A percentile compares a stretch with the other conserved stretches of the same genome.
Evolutionary conservation across 2,797 vertebrate genomes (phyloP).

Genomic region (Chloroceryle amazona): DNA sequence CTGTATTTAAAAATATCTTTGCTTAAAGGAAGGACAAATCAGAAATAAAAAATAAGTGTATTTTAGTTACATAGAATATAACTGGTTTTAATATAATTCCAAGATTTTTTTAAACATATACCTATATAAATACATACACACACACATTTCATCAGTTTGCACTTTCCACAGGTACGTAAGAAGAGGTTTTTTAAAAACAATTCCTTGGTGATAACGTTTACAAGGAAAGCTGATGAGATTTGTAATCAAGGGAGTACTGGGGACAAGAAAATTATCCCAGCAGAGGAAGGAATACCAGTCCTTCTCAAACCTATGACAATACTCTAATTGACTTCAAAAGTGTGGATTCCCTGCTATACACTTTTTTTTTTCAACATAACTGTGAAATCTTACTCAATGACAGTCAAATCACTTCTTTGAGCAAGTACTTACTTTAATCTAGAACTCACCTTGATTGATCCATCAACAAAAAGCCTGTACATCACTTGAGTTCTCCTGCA

Average conservation of each 20-base stretch:
- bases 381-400: not conserved
- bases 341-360: not conserved
- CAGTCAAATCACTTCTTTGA: not conserved
- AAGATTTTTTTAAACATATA: accelerated
- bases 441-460: not conserved
- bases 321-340: not conserved
- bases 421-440: not conserved
- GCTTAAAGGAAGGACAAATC: not conserved
- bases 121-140: not conserved
- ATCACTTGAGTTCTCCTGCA: not conserved
- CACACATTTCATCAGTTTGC: not conserved
- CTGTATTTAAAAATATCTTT: not conserved
- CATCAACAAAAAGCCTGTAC: not conserved
- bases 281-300: not conserved
- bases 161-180: not conserved
- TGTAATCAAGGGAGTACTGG: not conserved
- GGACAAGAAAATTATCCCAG: not conserved
- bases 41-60: not conserved
- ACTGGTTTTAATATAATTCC: not conserved
- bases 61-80: not conserved
- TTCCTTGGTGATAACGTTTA: not conserved
- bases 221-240: not conserved
- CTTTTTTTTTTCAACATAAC: not conserved
- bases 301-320: not conserved
- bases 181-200: not conserved